Percentiles rank a stretch among this genome's conserved stretches.
Conservation (phyloP, 1,140 invertebrate species). For the Drosophila tani region DNA sequence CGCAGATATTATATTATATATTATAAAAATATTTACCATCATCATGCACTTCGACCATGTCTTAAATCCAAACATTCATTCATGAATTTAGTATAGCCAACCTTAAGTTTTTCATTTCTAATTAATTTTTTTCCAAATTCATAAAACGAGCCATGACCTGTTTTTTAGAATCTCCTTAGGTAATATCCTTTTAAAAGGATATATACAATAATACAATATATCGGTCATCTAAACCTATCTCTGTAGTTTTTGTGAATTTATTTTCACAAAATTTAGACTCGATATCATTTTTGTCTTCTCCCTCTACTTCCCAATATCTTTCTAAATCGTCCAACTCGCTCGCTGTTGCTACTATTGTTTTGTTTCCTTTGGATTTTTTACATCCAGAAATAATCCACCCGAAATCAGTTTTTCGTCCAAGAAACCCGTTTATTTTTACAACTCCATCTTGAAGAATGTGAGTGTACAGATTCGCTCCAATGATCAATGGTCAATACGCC, state of each 20-base stretch:
- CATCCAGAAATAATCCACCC: too few relatives aligned
- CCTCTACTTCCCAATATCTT: neutral
- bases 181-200: neutral
- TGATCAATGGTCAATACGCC: neutral
- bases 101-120: neutral
- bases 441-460: neutral
- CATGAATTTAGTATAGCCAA: too few relatives aligned
- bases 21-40: too few relatives aligned
- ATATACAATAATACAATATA: too few relatives aligned
- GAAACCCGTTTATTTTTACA: too few relatives aligned
- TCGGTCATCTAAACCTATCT: neutral
- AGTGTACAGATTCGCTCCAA: neutral
- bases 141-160: too few relatives aligned
- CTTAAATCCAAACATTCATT: neutral
- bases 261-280: neutral
- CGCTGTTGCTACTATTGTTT: constrained; percentile 1
- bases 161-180: too few relatives aligned
- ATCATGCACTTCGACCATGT: too few relatives aligned
- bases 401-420: too few relatives aligned
- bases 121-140: too few relatives aligned
- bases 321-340: neutral
- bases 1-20: too few relatives aligned
- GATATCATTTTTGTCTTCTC: neutral
- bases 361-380: neutral
- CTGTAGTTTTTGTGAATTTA: neutral